Percentiles rank a stretch among this genome's conserved stretches.
Evolutionary conservation across 2,888 invertebrate genomes (phyloP).

Genomic region (Aspidapion aeneum): DNA sequence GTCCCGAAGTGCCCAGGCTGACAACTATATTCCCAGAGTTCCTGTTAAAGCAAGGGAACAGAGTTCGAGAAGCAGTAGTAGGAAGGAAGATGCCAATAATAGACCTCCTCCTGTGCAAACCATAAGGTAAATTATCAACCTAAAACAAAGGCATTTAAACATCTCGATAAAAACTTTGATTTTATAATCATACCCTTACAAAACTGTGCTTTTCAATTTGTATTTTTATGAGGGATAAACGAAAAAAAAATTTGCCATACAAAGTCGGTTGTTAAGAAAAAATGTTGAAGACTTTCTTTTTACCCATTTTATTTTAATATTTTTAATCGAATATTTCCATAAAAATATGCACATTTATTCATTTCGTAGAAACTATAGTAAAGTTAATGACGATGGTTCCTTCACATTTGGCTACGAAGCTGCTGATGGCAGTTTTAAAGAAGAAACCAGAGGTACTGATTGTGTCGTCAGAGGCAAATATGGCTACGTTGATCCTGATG

Average conservation of each 20-base stretch:
- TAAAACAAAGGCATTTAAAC: too few species aligned
- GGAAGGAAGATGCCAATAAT: slow-evolving; percentile 50
- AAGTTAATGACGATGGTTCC: slow-evolving; percentile 78
- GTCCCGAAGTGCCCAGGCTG: slow-evolving; percentile 34
- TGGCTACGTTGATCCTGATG: slow-evolving; percentile 83
- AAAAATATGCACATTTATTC: too few species aligned
- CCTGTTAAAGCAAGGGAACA: slow-evolving; percentile 34
- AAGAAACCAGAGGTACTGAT: slow-evolving; percentile 80
- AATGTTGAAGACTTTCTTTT: too few species aligned
- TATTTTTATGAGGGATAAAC: too few species aligned
- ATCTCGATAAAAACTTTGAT: too few species aligned
- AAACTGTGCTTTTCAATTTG: too few species aligned
- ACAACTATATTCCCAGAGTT: slow-evolving; percentile 43
- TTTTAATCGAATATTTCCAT: too few species aligned
- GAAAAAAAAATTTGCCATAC: too few species aligned
- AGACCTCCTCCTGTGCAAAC: slow-evolving; percentile 78
- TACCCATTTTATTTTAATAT: too few species aligned
- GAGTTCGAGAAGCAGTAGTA: slow-evolving; percentile 39
- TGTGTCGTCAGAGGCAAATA: slow-evolving; percentile 85
- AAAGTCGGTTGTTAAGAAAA: too few species aligned
- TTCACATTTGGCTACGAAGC: slow-evolving; percentile 84
- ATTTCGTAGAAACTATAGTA: slow-evolving; percentile 80
- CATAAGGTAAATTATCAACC: slow-evolving; percentile 52
- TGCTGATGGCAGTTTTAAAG: slow-evolving; percentile 82
- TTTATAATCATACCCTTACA: too few species aligned